These are phyloP conservation scores for Carapus acus DNA, from an alignment of 2,797 vertebrate genomes.

Conservation along the genomic window DNA sequence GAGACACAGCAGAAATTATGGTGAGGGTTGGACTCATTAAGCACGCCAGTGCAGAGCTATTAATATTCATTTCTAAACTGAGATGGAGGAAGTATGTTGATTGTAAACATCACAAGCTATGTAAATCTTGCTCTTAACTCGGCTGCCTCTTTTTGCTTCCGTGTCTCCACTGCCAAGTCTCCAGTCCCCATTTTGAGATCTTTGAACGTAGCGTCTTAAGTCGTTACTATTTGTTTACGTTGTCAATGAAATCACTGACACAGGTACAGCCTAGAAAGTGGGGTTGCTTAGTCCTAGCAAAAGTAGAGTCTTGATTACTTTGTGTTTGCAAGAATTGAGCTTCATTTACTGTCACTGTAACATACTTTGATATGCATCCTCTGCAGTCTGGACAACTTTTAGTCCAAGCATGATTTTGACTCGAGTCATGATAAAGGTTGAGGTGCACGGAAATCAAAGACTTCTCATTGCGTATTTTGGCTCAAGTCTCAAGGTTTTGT, in stretches of 20 bases:
- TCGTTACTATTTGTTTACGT: too few species aligned
- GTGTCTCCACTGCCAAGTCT: too few species aligned
- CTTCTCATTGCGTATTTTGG: constrained; percentile 45
- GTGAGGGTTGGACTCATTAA: neutral
- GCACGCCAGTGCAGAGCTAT: neutral
- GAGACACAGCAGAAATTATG: constrained; percentile 10
- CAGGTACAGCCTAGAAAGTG: too few species aligned
- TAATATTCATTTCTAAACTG: neutral
- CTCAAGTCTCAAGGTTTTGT: constrained; percentile 35
- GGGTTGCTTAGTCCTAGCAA: too few species aligned
- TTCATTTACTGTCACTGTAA: too few species aligned
- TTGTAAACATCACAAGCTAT: too few species aligned
- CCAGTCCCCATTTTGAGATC: too few species aligned
- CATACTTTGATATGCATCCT: neutral
- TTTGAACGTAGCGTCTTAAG: too few species aligned
- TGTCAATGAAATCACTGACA: too few species aligned
- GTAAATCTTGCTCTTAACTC: too few species aligned
- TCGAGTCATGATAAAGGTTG: constrained; percentile 30
- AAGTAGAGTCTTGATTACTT: neutral
- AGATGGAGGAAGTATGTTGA: neutral
- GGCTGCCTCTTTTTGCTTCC: too few species aligned
- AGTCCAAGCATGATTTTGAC: constrained; percentile 17
- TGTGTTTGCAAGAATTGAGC: neutral
- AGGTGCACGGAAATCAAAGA: constrained; percentile 35
- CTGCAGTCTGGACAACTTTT: neutral